A percentile compares a stretch with the other conserved stretches of the same genome.
Evolutionary conservation across 2,888 invertebrate genomes (phyloP).

Genomic region (Tinea trinotella): DNA sequence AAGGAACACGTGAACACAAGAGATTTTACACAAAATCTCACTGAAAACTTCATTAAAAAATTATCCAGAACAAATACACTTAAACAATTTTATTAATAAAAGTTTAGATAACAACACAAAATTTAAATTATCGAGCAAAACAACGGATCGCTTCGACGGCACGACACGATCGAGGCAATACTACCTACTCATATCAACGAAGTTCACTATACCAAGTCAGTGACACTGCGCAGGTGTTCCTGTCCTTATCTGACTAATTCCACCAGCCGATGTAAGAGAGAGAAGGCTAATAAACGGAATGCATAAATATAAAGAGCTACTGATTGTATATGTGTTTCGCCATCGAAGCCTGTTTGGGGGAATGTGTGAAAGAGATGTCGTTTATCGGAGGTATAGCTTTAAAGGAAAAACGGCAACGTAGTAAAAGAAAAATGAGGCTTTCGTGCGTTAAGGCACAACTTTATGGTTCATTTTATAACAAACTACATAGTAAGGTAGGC

Average conservation of each 20-base stretch:
- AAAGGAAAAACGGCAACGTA: neutral
- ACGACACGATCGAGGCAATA: neutral
- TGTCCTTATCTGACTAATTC: slow-evolving; percentile 38
- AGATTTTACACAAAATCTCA: neutral
- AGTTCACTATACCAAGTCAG: slow-evolving; percentile 42
- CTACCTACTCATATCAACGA: slow-evolving; percentile 8
- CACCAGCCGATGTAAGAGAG: slow-evolving; percentile 27
- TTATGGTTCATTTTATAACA: too few relatives aligned
- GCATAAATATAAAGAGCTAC: slow-evolving; percentile 36
- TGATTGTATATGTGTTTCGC: slow-evolving; percentile 9
- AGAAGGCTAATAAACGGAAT: slow-evolving; percentile 49
- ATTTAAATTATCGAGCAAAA: slow-evolving; percentile 4
- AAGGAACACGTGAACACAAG: neutral
- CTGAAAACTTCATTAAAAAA: slow-evolving; percentile 6
- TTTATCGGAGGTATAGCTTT: slow-evolving; percentile 24
- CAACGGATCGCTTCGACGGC: neutral
- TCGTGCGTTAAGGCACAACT: slow-evolving; percentile 22
- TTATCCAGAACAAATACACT: neutral
- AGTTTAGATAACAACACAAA: neutral
- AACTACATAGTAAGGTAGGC: too few relatives aligned
- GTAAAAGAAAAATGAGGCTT: slow-evolving; percentile 7
- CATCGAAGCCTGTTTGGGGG: slow-evolving; percentile 26
- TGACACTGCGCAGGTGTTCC: slow-evolving; percentile 58
- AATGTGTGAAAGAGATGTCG: slow-evolving; percentile 44
- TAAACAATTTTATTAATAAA: neutral